phyloP scores from a whole-genome alignment of 2,797 vertebrate genomes.

The Hapalemur alaotrensis region DNA sequence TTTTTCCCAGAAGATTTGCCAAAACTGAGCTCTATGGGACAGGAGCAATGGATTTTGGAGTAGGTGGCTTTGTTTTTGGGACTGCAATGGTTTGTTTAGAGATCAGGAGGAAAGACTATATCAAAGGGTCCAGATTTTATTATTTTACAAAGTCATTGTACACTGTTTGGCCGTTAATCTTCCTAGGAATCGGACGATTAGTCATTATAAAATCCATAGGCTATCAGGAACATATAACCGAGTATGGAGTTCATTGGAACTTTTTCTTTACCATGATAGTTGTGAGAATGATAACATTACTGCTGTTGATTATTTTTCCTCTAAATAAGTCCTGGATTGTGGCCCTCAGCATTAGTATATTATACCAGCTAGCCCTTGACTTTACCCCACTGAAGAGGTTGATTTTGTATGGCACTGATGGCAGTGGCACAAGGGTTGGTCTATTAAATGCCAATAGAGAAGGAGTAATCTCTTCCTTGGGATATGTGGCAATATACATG shows the following conservation, averaged over 20 bases:
- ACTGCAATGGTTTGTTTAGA: slow-evolving; percentile 94
- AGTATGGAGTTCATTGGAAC: slow-evolving; percentile 98
- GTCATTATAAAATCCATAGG: slow-evolving; percentile 89
- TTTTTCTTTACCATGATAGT: slow-evolving; percentile 96
- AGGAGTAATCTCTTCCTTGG: slow-evolving; percentile 91
- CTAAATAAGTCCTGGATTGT: slow-evolving; percentile 86
- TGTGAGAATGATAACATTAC: slow-evolving; percentile 90
- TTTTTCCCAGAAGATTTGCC: slow-evolving; percentile 95
- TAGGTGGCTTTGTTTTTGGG: slow-evolving; percentile 93
- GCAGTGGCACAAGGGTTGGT: slow-evolving; percentile 83
- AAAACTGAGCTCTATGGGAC: slow-evolving; percentile 97
- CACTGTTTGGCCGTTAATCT: slow-evolving; percentile 90
- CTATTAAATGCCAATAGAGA: slow-evolving; percentile 95
- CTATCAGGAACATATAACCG: slow-evolving; percentile 95
- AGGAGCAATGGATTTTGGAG: slow-evolving; percentile 96
- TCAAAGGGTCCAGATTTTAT: slow-evolving; percentile 77
- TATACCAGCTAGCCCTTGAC: slow-evolving; percentile 91
- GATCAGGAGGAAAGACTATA: slow-evolving; percentile 85
- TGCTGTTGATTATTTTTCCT: slow-evolving; percentile 88
- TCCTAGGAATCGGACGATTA: slow-evolving; percentile 91
- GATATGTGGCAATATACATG: slow-evolving; percentile 93
- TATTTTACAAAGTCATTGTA: slow-evolving; percentile 86
- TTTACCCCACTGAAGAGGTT: slow-evolving; percentile 89
- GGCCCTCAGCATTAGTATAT: slow-evolving; percentile 83
- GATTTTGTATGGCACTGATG: slow-evolving; percentile 88